Conservation (phyloP, 2,113 vertebrate species). For the Lanius ludovicianus region DNA sequence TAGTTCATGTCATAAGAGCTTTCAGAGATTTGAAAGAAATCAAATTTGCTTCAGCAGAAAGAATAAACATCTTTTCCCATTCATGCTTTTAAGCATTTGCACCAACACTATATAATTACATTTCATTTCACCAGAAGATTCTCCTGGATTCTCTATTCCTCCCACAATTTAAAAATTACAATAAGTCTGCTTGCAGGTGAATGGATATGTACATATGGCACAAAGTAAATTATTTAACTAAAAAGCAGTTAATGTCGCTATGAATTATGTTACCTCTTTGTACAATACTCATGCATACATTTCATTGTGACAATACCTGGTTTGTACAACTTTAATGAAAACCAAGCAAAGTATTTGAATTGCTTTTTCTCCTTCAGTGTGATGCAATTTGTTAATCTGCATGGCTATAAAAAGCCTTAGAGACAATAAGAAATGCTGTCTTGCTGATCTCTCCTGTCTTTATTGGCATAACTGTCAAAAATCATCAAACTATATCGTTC, state of each 20-base stretch:
- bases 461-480: neutral
- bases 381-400: conserved; percentile 13
- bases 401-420: neutral
- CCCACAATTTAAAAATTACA: conserved; percentile 52
- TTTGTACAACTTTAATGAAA: conserved; percentile 44
- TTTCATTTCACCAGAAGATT: conserved; percentile 52
- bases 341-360: neutral
- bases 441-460: neutral
- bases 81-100: conserved; percentile 14
- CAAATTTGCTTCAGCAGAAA: conserved; percentile 59
- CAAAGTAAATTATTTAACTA: conserved; percentile 54
- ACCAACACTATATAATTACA: conserved; percentile 46
- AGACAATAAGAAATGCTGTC: neutral
- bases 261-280: conserved; percentile 29
- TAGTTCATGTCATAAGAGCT: conserved; percentile 40
- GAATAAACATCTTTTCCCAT: conserved; percentile 53
- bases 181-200: conserved; percentile 11
- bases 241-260: conserved; percentile 42
- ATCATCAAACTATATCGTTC: neutral
- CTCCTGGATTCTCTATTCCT: conserved; percentile 42
- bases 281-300: neutral
- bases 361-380: conserved; percentile 2
- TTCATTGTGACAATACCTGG: conserved; percentile 38
- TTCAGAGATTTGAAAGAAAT: conserved; percentile 56
- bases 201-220: neutral